Evolutionary conservation across 2,797 vertebrate species (phyloP).

Genomic region (Silurus lanzhouensis): DNA sequence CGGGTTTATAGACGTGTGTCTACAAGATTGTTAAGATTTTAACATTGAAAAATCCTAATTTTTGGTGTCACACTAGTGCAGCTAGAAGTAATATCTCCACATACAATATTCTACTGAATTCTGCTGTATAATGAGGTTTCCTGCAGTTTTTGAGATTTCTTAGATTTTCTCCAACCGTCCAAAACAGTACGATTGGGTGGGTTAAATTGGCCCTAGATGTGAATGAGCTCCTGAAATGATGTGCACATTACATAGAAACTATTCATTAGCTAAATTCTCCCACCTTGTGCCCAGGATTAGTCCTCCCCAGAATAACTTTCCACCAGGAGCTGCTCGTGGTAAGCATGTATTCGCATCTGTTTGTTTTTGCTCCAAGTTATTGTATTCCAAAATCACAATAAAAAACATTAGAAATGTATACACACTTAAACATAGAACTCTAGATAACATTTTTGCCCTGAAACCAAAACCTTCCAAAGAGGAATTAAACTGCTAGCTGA

Average conservation of each 20-base stretch:
- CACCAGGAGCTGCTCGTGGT: neutral
- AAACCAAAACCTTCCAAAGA: neutral
- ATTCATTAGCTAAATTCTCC: neutral
- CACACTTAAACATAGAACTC: neutral
- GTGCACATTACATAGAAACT: neutral
- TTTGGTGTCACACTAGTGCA: neutral
- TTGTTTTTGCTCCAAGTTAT: neutral
- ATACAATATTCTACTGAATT: too few species aligned
- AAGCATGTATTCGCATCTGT: neutral
- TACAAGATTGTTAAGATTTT: neutral
- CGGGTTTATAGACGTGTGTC: neutral
- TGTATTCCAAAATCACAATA: neutral
- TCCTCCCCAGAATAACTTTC: neutral
- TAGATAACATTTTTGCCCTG: neutral
- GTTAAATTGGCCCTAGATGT: too few species aligned
- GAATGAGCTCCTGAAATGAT: neutral
- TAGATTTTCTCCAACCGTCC: neutral
- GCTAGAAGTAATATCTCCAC: too few species aligned
- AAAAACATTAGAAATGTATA: neutral
- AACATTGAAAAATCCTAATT: neutral
- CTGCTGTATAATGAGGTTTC: neutral
- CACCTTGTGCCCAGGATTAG: too few species aligned
- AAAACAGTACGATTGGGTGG: neutral
- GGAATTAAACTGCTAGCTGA: neutral
- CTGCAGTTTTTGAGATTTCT: neutral